A percentile compares a stretch with the other conserved stretches of the same genome.
phyloP scores from a whole-genome alignment of 2,797 vertebrate genomes.

The Loriculus beryllinus region DNA sequence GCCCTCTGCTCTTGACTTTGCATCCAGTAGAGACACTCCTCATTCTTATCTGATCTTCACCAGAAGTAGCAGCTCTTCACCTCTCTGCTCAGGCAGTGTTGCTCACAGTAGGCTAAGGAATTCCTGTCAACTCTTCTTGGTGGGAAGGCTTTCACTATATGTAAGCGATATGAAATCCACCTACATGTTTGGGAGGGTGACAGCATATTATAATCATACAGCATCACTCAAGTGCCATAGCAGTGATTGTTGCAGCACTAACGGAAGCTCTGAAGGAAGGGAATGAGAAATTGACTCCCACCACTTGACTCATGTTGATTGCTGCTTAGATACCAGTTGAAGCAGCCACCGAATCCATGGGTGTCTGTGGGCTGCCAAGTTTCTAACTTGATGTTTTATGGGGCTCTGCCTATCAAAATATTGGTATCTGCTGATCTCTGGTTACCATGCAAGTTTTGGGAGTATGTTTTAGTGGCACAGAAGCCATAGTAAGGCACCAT shows the following conservation, averaged over 20 bases:
- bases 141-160: background rate
- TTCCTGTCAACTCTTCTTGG: background rate
- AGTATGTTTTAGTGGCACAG: background rate
- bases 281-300: constrained; percentile 47
- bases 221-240: background rate
- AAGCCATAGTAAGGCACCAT: background rate
- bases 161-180: background rate
- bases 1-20: background rate
- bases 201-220: background rate
- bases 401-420: constrained; percentile 51
- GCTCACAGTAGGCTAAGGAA: background rate
- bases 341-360: constrained; percentile 1
- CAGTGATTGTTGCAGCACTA: background rate
- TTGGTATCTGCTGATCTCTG: constrained; percentile 10
- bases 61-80: background rate
- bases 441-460: background rate
- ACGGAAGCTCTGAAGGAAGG: constrained; percentile 33
- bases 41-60: background rate
- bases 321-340: constrained; percentile 40
- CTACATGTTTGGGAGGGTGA: background rate
- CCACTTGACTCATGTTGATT: constrained; percentile 7
- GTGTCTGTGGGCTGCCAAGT: background rate
- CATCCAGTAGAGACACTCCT: background rate
- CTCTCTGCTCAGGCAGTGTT: background rate
- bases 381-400: constrained; percentile 24